Evolutionary conservation across 2,888 invertebrate genomes (phyloP).

Genomic region (Pyrrhosoma nymphula): DNA sequence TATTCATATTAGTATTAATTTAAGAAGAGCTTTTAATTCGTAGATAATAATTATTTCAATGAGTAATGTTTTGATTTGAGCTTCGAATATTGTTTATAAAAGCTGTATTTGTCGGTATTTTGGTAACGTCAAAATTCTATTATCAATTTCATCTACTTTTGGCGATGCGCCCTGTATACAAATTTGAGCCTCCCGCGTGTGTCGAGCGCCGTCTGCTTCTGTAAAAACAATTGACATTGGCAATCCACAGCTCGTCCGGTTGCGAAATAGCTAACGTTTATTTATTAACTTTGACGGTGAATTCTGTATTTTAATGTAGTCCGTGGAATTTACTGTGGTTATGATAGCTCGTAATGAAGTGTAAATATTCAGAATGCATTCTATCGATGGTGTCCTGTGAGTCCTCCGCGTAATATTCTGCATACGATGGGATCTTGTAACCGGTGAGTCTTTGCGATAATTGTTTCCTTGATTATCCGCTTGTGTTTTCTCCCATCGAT

Average conservation of each 20-base stretch:
- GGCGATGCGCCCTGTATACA: background rate
- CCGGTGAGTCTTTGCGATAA: slow-evolving; percentile 35
- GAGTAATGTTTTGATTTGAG: too few species aligned
- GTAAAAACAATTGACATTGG: background rate
- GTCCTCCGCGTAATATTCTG: background rate
- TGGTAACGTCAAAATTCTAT: too few species aligned
- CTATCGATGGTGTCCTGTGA: background rate
- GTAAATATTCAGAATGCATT: background rate
- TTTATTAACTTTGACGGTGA: background rate
- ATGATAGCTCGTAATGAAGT: background rate
- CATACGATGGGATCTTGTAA: slow-evolving; percentile 43
- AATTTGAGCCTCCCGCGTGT: background rate
- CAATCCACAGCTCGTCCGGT: slow-evolving; percentile 3
- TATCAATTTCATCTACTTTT: too few species aligned
- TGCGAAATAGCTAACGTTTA: slow-evolving; percentile 12
- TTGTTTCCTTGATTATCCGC: background rate
- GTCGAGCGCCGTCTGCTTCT: background rate
- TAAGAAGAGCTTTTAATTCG: too few species aligned
- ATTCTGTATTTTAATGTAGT: background rate
- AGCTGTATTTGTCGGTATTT: too few species aligned
- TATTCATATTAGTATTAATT: too few species aligned
- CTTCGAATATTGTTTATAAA: too few species aligned
- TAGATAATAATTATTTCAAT: too few species aligned
- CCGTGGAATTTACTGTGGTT: background rate
- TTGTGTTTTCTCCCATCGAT: background rate